Evolutionary conservation across 1,140 invertebrate species (phyloP), one percentile per base, ranked within the genome.

Genomic region (Apocrypta bakeri): DNA sequence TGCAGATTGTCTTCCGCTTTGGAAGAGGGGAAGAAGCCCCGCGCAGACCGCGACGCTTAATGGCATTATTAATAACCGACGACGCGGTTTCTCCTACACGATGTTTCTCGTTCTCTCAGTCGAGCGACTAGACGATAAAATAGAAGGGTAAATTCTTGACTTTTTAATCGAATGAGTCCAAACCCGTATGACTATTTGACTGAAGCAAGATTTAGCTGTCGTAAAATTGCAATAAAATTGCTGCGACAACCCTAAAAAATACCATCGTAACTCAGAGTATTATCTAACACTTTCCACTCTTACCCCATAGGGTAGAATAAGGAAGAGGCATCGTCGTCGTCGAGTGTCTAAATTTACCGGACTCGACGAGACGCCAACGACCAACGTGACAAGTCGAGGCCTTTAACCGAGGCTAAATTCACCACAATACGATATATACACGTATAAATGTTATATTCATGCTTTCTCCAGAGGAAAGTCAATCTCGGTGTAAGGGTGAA

Each of bases 11-110:
- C 56, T 80, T 80, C 69, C 68, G 33, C 31, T 73, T 71, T 29
- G 1, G 27, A 24, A 27, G 37, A 61, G 68, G 68, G 42, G 24
- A 37, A 61, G 14, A 72, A 80, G n/a, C 56, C 21, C 48, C 48
- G 27, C 72, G 25, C 48, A 56, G 66, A 79, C 73, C 68, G 79
- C 42, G 68, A 61, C 31, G 68, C 17, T 71, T 79, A 81, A 83
- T 84, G 73, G 48, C 72, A 81, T 84, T 84, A 84, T 84, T 84
- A 84, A 80, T 84, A 84, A 79, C 64, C 73, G 69, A 24, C 64
- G 68, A 42, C 33, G 37, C 17, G 1, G 24, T 37, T 37, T 37
- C 63, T 66, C 63, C 63, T 11, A 66, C 63, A 9, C 63, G 11
- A 8, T 14, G 24, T 17, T 7, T 2, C 1, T 64, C 24, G 6